These are phyloP conservation scores for Megathymus violae DNA, from an alignment of 1,140 invertebrate genomes.

Conservation along the genomic window DNA sequence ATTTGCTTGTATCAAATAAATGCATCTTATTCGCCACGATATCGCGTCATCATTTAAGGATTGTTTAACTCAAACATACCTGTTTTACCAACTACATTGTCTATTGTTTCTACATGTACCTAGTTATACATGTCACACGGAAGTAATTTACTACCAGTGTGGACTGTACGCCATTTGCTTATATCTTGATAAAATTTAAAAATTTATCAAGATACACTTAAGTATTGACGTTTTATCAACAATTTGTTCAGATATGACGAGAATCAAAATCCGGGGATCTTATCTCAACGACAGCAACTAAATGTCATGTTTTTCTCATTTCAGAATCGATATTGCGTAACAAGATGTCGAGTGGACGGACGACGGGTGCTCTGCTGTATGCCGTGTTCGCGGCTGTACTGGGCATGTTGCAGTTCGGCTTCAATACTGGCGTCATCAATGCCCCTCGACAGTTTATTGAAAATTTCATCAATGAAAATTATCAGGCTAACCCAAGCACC, in stretches of 20 bases:
- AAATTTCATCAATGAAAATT: slow-evolving; percentile 95
- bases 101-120: too few relatives aligned
- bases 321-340: slow-evolving; percentile 44
- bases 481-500: slow-evolving; percentile 87
- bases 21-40: too few relatives aligned
- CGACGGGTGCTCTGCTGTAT: slow-evolving; percentile 96
- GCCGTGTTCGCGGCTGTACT: slow-evolving; percentile 96
- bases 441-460: slow-evolving; percentile 97
- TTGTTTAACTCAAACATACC: too few relatives aligned
- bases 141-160: too few relatives aligned
- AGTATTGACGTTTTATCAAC: not conserved
- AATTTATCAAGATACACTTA: too few relatives aligned
- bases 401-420: slow-evolving; percentile 99
- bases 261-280: slow-evolving; percentile 4
- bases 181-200: too few relatives aligned
- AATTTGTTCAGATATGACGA: not conserved
- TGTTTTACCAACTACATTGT: too few relatives aligned
- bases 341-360: slow-evolving; percentile 83
- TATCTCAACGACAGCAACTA: slow-evolving; percentile 18
- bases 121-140: too few relatives aligned
- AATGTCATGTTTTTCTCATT: slow-evolving; percentile 38
- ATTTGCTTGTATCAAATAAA: too few relatives aligned
- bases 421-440: slow-evolving; percentile 99
- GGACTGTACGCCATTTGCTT: too few relatives aligned
- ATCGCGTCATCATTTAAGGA: too few relatives aligned